phyloP scores from a whole-genome alignment of 1,140 invertebrate species.

The Hylaeus anthracinus region DNA sequence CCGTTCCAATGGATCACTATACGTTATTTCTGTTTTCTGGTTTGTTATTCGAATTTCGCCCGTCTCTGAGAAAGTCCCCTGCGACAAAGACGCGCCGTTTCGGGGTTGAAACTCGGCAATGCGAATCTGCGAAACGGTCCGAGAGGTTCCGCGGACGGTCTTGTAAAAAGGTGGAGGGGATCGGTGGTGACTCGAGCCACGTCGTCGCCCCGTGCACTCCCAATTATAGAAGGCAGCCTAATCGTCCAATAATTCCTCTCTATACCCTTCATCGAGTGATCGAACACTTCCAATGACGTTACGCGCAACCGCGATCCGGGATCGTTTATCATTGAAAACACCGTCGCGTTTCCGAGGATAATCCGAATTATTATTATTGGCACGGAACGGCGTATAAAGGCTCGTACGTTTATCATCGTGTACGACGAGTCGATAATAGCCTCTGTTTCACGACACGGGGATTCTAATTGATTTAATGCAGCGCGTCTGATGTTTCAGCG shows the following conservation, averaged over 20 bases:
- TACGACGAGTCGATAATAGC: neutral
- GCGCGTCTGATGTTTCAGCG: too few relatives aligned
- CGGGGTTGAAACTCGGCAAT: slow-evolving; percentile 65
- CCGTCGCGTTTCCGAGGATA: neutral
- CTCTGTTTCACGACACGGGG: neutral
- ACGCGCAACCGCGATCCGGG: neutral
- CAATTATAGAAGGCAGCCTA: slow-evolving; percentile 56
- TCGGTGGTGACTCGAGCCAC: slow-evolving; percentile 53
- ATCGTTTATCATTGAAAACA: slow-evolving; percentile 13
- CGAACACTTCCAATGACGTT: neutral
- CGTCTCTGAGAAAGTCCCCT: neutral
- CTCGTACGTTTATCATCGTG: neutral
- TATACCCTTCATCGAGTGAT: slow-evolving; percentile 9
- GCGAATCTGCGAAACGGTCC: slow-evolving; percentile 61
- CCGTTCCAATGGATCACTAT: too few relatives aligned
- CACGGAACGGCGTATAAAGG: neutral
- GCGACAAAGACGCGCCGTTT: slow-evolving; percentile 55
- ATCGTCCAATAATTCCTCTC: slow-evolving; percentile 30
- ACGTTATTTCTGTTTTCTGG: too few relatives aligned
- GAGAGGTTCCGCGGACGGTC: slow-evolving; percentile 13
- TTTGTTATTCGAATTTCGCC: too few relatives aligned
- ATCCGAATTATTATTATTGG: slow-evolving; percentile 41
- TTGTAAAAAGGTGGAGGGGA: slow-evolving; percentile 53
- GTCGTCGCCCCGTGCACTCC: slow-evolving; percentile 55
- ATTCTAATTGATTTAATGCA: neutral